A percentile compares a stretch with the other conserved stretches of the same genome.
Conservation (phyloP, 1,140 invertebrate genomes). For the Lucilia sericata region DNA sequence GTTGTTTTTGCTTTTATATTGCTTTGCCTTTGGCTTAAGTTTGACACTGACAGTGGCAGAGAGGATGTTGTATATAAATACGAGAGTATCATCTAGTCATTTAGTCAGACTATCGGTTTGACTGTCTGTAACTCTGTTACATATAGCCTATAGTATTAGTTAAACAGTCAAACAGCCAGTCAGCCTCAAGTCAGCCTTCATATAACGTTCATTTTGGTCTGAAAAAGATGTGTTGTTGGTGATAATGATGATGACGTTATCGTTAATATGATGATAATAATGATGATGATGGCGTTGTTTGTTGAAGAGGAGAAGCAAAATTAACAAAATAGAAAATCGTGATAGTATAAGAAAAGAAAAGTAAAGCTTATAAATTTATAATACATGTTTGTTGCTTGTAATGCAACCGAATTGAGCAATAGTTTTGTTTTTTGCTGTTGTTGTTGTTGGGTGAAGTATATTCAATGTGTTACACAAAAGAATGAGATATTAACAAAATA, state of each 20-base stretch:
- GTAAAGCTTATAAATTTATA: not conserved
- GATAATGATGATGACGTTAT: slow-evolving; percentile 19
- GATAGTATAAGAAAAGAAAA: not conserved
- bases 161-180: not conserved
- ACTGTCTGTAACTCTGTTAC: too few relatives aligned
- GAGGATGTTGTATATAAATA: not conserved
- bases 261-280: not conserved
- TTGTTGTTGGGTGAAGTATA: too few relatives aligned
- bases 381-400: not conserved
- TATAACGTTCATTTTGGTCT: not conserved
- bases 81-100: not conserved
- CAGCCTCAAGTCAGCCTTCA: too few relatives aligned
- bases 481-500: too few relatives aligned
- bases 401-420: not conserved
- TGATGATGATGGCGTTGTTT: not conserved
- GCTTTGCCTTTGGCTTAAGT: slow-evolving; percentile 39
- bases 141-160: too few relatives aligned
- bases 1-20: not conserved
- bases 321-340: not conserved
- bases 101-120: too few relatives aligned
- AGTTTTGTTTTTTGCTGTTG: too few relatives aligned
- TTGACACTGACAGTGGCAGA: slow-evolving; percentile 42
- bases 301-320: not conserved
- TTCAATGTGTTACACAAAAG: too few relatives aligned
- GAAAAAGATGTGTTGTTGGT: not conserved